phyloP scores from a whole-genome alignment of 2,113 vertebrate genomes.

The Microcebus lehilahytsara region DNA sequence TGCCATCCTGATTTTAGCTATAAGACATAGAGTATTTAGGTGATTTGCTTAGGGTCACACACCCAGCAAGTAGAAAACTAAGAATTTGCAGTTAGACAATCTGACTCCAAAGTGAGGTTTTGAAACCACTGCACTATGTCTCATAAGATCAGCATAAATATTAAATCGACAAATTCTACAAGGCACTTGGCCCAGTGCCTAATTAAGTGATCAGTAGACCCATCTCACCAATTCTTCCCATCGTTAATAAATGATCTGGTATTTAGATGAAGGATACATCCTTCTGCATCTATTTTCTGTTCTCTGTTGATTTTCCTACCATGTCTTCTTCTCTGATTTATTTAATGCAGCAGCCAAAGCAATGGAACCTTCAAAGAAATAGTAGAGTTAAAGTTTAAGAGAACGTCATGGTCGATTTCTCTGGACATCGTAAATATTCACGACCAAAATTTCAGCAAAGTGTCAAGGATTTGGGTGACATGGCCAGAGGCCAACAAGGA shows the following conservation, averaged over 20 bases:
- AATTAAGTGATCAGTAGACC: neutral
- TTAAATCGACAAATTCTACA: neutral
- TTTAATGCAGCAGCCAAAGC: neutral
- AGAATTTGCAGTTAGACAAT: neutral
- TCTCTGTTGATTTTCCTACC: neutral
- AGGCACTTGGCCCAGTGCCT: neutral
- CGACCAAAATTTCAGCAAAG: neutral
- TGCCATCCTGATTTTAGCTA: neutral
- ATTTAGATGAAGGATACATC: neutral
- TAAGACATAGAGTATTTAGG: neutral
- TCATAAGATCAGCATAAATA: neutral
- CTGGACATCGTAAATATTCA: neutral
- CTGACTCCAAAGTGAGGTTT: neutral
- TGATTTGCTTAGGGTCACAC: neutral
- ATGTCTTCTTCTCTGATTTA: neutral
- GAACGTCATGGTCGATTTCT: neutral
- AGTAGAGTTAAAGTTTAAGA: neutral
- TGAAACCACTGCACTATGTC: neutral
- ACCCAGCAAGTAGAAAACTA: neutral
- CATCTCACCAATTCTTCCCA: neutral
- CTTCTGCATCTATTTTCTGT: neutral
- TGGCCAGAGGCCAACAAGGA: neutral
- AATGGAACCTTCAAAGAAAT: neutral
- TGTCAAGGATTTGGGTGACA: neutral
- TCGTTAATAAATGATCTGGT: neutral